These are phyloP conservation scores for Anthophora plumipes DNA, from an alignment of 2,888 invertebrate genomes.

Conservation along the genomic window DNA sequence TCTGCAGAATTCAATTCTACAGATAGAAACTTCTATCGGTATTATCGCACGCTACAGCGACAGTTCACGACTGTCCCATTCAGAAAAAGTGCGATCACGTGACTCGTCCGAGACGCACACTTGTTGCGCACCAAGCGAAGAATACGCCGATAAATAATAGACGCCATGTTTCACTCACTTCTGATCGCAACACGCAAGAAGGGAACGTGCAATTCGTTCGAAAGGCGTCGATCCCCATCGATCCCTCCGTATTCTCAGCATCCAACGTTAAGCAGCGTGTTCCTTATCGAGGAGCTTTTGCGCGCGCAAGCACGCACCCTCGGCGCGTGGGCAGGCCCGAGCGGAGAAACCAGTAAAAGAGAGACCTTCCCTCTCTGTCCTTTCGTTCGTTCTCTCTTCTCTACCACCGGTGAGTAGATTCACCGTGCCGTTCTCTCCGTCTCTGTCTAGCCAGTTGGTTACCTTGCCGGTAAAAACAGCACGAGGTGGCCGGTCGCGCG, in stretches of 20 bases:
- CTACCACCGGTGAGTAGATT: constrained; percentile 33
- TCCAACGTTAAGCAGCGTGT: constrained; percentile 8
- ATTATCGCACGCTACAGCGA: constrained; percentile 1
- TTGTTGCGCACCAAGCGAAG: constrained; percentile 36
- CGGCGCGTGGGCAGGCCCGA: constrained; percentile 70
- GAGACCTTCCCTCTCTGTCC: constrained; percentile 51
- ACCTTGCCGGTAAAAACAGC: constrained; percentile 72
- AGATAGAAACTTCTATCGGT: neutral
- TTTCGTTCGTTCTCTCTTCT: constrained; percentile 32
- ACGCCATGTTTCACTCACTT: constrained; percentile 5
- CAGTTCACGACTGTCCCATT: constrained; percentile 1
- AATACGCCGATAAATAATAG: constrained; percentile 14
- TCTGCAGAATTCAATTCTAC: neutral
- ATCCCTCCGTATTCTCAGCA: constrained; percentile 10
- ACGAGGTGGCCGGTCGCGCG: constrained; percentile 73
- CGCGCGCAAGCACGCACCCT: constrained; percentile 66
- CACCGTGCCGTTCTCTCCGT: constrained; percentile 27
- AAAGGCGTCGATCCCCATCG: constrained; percentile 3
- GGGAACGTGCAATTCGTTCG: constrained; percentile 2
- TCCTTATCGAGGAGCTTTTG: constrained; percentile 58
- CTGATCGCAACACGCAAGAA: neutral
- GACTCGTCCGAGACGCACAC: constrained; percentile 7
- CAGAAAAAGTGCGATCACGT: constrained; percentile 16
- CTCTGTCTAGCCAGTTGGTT: constrained; percentile 51
- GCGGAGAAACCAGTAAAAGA: constrained; percentile 63